These are phyloP conservation scores for Batillaria attramentaria DNA, from an alignment of 1,140 invertebrate genomes.

Conservation along the genomic window DNA sequence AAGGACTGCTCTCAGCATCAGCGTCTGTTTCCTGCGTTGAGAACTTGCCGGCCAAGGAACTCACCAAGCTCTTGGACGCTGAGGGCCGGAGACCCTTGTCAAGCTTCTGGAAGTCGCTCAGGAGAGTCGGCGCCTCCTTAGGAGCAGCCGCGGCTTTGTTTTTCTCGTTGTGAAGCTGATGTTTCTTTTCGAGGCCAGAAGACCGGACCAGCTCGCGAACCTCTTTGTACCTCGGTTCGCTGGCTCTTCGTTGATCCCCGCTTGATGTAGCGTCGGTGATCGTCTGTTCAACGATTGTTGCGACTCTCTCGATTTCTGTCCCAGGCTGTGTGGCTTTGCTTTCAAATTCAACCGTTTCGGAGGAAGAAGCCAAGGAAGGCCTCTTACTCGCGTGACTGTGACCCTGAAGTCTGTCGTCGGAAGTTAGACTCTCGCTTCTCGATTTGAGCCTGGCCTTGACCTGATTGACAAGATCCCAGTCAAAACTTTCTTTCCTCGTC, in stretches of 20 bases:
- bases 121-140: background rate
- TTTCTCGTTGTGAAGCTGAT: too few species aligned
- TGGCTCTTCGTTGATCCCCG: background rate
- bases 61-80: constrained; percentile 6
- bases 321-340: background rate
- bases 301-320: background rate
- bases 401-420: constrained; percentile 8
- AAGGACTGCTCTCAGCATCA: background rate
- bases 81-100: constrained; percentile 10
- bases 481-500: constrained; percentile 16
- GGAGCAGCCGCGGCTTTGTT: background rate
- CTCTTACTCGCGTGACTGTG: background rate
- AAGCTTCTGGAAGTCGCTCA: constrained; percentile 8
- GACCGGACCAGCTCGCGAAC: background rate
- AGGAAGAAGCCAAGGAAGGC: background rate
- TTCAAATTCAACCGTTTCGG: too few species aligned
- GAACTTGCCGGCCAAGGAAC: constrained; percentile 3
- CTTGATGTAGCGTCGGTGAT: background rate
- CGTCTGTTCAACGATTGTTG: background rate
- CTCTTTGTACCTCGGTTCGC: constrained; percentile 8
- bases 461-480: constrained; percentile 28
- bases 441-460: constrained; percentile 28
- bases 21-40: background rate
- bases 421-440: constrained; percentile 19
- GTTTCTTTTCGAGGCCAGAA: background rate